Evolutionary conservation across 2,113 vertebrate genomes (phyloP), one percentile per base, ranked within the genome.

Genomic region (Geococcyx californianus): DNA sequence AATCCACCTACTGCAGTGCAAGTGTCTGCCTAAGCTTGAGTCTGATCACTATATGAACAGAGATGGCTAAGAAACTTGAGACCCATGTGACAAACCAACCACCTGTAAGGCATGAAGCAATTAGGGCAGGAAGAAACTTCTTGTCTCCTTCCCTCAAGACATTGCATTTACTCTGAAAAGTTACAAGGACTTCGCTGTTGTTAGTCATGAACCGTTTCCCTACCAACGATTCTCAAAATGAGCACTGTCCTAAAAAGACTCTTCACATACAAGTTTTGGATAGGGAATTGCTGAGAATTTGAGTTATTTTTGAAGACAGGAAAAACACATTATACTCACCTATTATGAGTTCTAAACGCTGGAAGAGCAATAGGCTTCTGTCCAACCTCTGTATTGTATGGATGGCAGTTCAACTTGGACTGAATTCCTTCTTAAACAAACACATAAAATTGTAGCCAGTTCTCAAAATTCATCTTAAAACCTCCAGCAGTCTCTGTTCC

Each of bases 51-150:
- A 36, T 34, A 64, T 11, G 20, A 51, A 36, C 54, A 96, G 74
- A 68, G 38, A 45, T 2, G 3, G 38, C 20, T 76, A 87, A 78
- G 49, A 94, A 97, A 68, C 42, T 69, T 70, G 62, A 95, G 87
- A 80, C 6, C 72, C 26, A 92, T 76, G 23, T 85, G 84, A 93
- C 78, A 95, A 95, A 95, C 29, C 26, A 67, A 90, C 55, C 44
- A 91, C 19, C 33, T 84, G 70, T 21, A 73, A 83, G 20, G 25
- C 12, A 38, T 28, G 40, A 73, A 72, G 91, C 72, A 96, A 80
- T 6, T 56, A 34, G 13, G n/a, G 26, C 68, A 90, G 6, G n/a
- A 18, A 87, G 56, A 90, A 93, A 64, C 34, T 82, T 78, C 54
- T 42, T 62, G 40, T 29, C 62, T 94, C 31, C 29, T 64, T 88